Base-by-base conservation (phyloP, 2,888 invertebrate genomes). In the Ptilodon capucinus region DNA sequence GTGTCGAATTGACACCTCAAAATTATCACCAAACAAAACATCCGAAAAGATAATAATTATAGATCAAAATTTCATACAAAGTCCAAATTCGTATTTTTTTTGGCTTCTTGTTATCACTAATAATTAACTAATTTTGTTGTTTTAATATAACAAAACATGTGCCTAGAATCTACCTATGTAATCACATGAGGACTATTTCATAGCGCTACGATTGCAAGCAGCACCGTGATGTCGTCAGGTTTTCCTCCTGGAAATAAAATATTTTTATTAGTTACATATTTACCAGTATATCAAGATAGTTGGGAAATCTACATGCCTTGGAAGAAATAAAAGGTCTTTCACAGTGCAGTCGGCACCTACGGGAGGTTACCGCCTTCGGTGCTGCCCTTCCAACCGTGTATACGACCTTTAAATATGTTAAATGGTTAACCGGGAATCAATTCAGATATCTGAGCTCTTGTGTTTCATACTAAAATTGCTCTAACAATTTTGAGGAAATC, bases 191-290 rank as follows among this genome's bases (percentile, higher is more conserved):
- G 79, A 86, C 84, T 86, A 81, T 74, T 84, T 93, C 92, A 93
- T 92, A 95, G 94, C 79, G 96, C 95, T 91, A 99, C 97, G 68
- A 97, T 97, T 69, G 98, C 98, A 71, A 99, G 93, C 77, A 99
- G 94, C 83, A 99, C 97, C 78, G 99, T 99, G 88, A 99, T 98
- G 92, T 99, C 99, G 86, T 99, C 99, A 54, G 99, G 99, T 91
- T 99, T 99, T 49, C 99, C 99, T 81, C 99, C 98, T 96, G 92
- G 43, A 93, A 94, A 74, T 64, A 81, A 80, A 75, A 61, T 66
- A 57, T 1, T 28, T n/a, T 2, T n/a, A n/a, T 28, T 28, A n/a
- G n/a, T 28, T 28, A 2, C 2, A n/a, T n/a, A n/a, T n/a, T n/a
- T n/a, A n/a, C n/a, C n/a, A n/a, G n/a, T n/a, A n/a, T n/a, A n/a